Evolutionary conservation across 1,140 invertebrate species (phyloP).

Genomic region (Temnothorax nylanderi): DNA sequence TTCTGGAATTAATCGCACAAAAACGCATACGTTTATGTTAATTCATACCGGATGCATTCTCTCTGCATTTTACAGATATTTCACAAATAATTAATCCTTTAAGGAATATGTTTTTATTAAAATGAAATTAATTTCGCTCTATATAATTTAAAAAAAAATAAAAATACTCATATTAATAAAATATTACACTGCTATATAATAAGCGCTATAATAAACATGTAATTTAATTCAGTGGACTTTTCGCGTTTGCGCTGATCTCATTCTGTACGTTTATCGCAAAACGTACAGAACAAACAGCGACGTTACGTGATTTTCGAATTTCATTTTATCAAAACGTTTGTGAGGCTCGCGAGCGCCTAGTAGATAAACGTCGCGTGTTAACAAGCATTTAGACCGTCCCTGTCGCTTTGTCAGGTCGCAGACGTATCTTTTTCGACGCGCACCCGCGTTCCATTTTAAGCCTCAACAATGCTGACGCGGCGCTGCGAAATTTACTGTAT

Average conservation of each 20-base stretch:
- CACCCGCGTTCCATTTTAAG: slow-evolving; percentile 61
- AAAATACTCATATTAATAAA: neutral
- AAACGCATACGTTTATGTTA: slow-evolving; percentile 62
- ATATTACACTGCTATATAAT: neutral
- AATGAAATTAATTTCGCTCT: neutral
- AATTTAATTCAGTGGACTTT: neutral
- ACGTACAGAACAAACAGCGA: neutral
- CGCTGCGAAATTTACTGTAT: slow-evolving; percentile 72
- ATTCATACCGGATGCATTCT: neutral
- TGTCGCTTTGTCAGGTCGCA: slow-evolving; percentile 62
- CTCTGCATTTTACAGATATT: neutral
- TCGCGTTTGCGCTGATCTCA: neutral
- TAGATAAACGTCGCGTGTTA: slow-evolving; percentile 63
- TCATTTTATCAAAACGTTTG: slow-evolving; percentile 9
- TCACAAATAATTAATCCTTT: neutral
- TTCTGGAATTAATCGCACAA: slow-evolving; percentile 55
- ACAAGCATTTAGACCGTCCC: slow-evolving; percentile 55
- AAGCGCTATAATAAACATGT: neutral
- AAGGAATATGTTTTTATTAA: neutral
- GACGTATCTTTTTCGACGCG: slow-evolving; percentile 62
- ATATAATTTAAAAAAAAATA: neutral
- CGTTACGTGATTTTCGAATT: slow-evolving; percentile 25
- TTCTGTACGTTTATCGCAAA: neutral
- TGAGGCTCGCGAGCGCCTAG: neutral
- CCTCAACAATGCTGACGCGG: slow-evolving; percentile 48